A percentile compares a stretch with the other conserved stretches of the same genome.
phyloP scores from a whole-genome alignment of 2,888 invertebrate genomes.

The Strigamia maritima region DNA sequence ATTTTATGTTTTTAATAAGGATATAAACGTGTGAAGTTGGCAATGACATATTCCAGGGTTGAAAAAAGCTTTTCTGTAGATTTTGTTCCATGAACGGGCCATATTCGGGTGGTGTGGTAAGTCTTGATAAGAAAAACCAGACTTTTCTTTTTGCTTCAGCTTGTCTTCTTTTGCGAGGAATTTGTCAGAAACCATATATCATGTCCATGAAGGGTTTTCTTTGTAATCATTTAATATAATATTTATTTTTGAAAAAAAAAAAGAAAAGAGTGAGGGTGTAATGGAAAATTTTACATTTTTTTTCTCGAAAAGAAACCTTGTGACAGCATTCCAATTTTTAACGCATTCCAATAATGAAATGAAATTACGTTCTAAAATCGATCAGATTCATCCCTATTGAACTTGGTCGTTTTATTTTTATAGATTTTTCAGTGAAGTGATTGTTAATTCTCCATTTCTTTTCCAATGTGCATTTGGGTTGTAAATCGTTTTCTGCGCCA shows the following conservation, averaged over 20 bases:
- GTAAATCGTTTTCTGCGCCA: neutral
- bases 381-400: neutral
- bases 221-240: neutral
- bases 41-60: neutral
- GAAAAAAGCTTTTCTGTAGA: neutral
- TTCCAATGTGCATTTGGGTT: neutral
- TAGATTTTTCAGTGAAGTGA: constrained; percentile 2
- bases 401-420: neutral
- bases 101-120: neutral
- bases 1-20: neutral
- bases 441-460: constrained; percentile 2
- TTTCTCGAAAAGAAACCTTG: neutral
- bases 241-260: neutral
- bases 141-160: constrained; percentile 5
- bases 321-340: neutral
- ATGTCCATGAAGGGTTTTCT: neutral
- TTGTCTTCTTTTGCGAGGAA: constrained; percentile 1
- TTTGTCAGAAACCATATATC: neutral
- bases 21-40: neutral
- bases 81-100: neutral
- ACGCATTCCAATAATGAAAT: neutral
- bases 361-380: neutral
- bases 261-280: neutral
- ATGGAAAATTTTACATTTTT: neutral
- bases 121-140: neutral